Base-by-base conservation (phyloP, 2,888 invertebrate species). In the Eulithis prunata region DNA sequence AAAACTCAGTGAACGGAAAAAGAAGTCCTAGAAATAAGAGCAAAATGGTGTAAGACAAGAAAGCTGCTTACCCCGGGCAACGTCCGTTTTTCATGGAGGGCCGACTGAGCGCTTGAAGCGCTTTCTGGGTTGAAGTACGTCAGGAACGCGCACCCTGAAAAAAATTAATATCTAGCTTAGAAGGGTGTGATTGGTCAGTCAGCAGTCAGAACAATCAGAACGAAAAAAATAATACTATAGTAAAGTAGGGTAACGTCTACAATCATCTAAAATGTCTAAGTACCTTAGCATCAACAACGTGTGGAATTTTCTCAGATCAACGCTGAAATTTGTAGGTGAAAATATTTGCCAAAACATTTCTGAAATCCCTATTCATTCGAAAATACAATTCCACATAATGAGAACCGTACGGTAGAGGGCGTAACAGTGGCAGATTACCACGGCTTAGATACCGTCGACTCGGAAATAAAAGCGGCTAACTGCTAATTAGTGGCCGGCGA, bases 121-220 rank as follows among this genome's bases (percentile, higher is more conserved):
- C 98, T 98, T 93, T 99, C 99, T 89, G 98, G 97, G 91, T 96
- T 97, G 94, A 98, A 98, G 95, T 98, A 99, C 85, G 99, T 99
- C 94, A 99, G 95, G 95, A 99, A 99, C 90, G 99, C 99, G 95
- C 99, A 99, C 93, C 98, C 98, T 98, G 95, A 32, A 95, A 85
- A 79, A 82, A 80, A 75, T 58, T 21, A 66, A 56, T 51, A n/a
- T 57, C 11, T 7, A n/a, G 10, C 45, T 65, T 52, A 61, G 45
- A 55, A 28, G 43, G 38, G 45, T 64, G 53, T 53, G 32, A 57
- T 52, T 36, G 52, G 32, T 52, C 21, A 21, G 21, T 21, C 21
- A 21, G 21, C 21, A 21, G 2, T 21, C 21, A 21, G 21, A 21
- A 21, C 21, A 21, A 1, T 21, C 21, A 21, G 21, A 21, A 21